Evolutionary conservation across 2,888 invertebrate species (phyloP).

Genomic region (Dynastes hyllus): DNA sequence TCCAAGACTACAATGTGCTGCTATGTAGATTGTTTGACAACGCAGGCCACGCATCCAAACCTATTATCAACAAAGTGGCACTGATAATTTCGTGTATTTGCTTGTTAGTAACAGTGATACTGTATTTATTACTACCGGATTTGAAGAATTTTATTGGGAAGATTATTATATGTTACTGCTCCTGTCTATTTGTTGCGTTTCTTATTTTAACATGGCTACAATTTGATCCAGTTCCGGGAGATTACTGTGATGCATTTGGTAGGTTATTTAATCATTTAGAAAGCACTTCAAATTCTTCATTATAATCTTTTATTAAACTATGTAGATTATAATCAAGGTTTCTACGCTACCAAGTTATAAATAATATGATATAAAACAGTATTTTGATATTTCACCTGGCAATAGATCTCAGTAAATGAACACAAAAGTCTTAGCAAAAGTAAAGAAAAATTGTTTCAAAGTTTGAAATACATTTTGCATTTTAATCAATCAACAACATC

Average conservation of each 20-base stretch:
- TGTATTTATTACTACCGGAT: conserved; percentile 35
- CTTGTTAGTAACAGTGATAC: conserved; percentile 41
- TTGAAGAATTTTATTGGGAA: conserved; percentile 51
- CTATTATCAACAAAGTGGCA: conserved; percentile 27
- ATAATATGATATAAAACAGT: too few species aligned
- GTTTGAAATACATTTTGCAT: too few species aligned
- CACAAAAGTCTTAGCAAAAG: too few species aligned
- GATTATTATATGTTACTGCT: conserved; percentile 49
- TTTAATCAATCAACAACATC: too few species aligned
- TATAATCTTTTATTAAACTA: too few species aligned
- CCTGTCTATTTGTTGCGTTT: conserved; percentile 41
- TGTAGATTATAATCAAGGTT: too few species aligned
- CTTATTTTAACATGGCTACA: conserved; percentile 28
- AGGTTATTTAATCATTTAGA: conserved; percentile 10
- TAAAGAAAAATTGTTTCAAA: too few species aligned
- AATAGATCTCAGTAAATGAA: too few species aligned
- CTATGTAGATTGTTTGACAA: conserved; percentile 25
- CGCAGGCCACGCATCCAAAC: neutral
- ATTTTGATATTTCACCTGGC: too few species aligned
- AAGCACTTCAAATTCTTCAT: neutral
- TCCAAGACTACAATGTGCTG: conserved; percentile 9
- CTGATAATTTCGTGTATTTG: conserved; percentile 45
- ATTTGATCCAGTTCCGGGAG: conserved; percentile 41
- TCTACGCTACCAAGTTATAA: too few species aligned
- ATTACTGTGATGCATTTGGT: conserved; percentile 41